These are phyloP conservation scores for Hesperophylax magnus DNA, from an alignment of 1,140 invertebrate species.

Conservation along the genomic window DNA sequence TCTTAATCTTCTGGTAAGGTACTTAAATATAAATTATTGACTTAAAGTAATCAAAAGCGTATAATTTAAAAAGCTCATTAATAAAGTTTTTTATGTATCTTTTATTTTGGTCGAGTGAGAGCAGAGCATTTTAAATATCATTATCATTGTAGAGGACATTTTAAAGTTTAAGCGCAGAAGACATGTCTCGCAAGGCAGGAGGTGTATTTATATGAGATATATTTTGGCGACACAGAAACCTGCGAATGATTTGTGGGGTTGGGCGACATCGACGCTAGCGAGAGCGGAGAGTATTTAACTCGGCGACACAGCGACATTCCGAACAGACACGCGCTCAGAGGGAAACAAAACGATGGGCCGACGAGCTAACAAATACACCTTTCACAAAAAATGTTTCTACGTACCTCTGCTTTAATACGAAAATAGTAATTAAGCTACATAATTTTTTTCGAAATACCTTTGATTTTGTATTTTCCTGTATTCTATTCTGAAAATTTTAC, in stretches of 20 bases:
- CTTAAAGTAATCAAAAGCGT: background rate
- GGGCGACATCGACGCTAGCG: constrained; percentile 44
- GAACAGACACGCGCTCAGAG: constrained; percentile 4
- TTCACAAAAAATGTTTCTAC: too few relatives aligned
- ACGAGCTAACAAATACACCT: background rate
- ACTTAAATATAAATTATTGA: background rate
- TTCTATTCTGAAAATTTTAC: too few relatives aligned
- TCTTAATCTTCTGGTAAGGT: background rate
- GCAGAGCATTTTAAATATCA: background rate
- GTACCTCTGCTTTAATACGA: too few relatives aligned
- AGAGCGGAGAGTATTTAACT: constrained; percentile 41
- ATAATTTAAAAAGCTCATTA: background rate
- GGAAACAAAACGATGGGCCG: constrained; percentile 8
- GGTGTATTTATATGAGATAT: constrained; percentile 41
- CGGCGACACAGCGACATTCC: constrained; percentile 46
- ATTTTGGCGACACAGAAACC: constrained; percentile 52
- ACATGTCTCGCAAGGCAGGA: constrained; percentile 2
- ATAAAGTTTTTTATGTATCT: background rate
- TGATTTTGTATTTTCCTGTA: too few relatives aligned
- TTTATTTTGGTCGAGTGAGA: background rate
- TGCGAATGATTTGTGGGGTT: constrained; percentile 56
- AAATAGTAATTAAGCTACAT: too few relatives aligned
- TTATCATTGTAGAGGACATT: background rate
- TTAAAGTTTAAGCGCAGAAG: background rate
- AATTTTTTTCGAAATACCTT: too few relatives aligned